These are phyloP conservation scores for Thalpophila matura DNA, from an alignment of 2,888 invertebrate species.

Conservation along the genomic window DNA sequence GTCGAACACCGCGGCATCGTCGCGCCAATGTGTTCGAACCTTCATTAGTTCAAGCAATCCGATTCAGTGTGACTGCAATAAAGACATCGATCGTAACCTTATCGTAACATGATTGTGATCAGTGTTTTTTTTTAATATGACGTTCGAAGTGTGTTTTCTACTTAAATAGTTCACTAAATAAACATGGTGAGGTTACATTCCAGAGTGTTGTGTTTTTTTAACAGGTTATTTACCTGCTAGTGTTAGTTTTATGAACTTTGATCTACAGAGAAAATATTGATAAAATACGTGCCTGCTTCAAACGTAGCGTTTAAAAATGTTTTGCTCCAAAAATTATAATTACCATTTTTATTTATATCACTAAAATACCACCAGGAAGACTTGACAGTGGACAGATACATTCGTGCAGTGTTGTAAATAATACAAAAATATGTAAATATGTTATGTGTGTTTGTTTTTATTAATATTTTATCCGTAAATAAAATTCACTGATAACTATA, in stretches of 20 bases:
- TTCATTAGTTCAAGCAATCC: constrained; percentile 42
- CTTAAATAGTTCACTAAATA: constrained; percentile 1
- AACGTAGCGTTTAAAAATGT: not conserved
- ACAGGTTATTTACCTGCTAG: not conserved
- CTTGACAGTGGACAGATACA: constrained; percentile 6
- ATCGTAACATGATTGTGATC: too few species aligned
- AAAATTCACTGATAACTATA: not conserved
- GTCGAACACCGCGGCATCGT: not conserved
- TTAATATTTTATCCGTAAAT: not conserved
- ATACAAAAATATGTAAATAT: not conserved
- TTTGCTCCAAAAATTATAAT: too few species aligned
- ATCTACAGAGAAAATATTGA: not conserved
- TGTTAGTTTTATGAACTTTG: constrained; percentile 1
- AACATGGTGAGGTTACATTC: constrained; percentile 27
- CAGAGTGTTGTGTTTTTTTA: not conserved
- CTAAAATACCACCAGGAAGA: not conserved
- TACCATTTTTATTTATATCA: too few species aligned
- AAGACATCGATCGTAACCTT: constrained; percentile 36
- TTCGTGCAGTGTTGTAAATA: not conserved
- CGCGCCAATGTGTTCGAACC: constrained; percentile 32
- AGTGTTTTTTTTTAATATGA: constrained; percentile 9
- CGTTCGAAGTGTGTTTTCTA: constrained; percentile 20
- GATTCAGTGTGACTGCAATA: constrained; percentile 49
- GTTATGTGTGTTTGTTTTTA: not conserved
- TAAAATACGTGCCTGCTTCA: not conserved